Evolutionary conservation across 1,140 invertebrate genomes (phyloP), one percentile per base, ranked within the genome.

Genomic region (Caerostris darwini): DNA sequence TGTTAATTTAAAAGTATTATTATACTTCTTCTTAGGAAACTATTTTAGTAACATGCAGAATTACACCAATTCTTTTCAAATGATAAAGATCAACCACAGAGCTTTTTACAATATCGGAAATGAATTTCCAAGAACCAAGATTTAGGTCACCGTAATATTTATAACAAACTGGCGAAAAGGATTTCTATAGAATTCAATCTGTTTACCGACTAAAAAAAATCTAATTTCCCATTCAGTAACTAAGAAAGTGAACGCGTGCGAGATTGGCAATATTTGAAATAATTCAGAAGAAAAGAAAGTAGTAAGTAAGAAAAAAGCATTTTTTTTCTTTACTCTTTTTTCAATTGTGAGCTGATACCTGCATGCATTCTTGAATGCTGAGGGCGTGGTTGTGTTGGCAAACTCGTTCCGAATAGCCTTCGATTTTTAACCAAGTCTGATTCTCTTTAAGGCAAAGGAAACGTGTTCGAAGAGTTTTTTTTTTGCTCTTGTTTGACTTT

Each of bases 371-470:
- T 34, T 53, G 71, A 12, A 53, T 50, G 71, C 8, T 50, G 50
- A 12, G 71, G 71, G 71, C 71, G 71, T 77, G 71, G 71, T 53
- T 10, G 12, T 17, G 71, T 53, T 77, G 8, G 10, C 34, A 77
- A 77, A 77, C 71, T 77, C 71, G 71, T 77, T 77, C 14, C 34
- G 71, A 77, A 77, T 53, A 77, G 8, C 71, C 71, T 77, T 77
- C 71, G 34, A 77, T 77, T 50, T 10, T 14, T 77, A 77, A 50
- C 12, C n/a, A 53, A 12, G 7, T 77, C 34, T 8, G 71, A 77
- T 50, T 50, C 71, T 12, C 0, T 4, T 10, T 1, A 77, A 10
- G 12, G 71, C 53, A 77, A 77, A 77, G 53, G 50, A 34, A 77
- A 77, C 71, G 71, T 50, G 71, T 77, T 5, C 34, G 12, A 12